phyloP scores from a whole-genome alignment of 2,113 vertebrate species.

The Hemiscyllium ocellatum region DNA sequence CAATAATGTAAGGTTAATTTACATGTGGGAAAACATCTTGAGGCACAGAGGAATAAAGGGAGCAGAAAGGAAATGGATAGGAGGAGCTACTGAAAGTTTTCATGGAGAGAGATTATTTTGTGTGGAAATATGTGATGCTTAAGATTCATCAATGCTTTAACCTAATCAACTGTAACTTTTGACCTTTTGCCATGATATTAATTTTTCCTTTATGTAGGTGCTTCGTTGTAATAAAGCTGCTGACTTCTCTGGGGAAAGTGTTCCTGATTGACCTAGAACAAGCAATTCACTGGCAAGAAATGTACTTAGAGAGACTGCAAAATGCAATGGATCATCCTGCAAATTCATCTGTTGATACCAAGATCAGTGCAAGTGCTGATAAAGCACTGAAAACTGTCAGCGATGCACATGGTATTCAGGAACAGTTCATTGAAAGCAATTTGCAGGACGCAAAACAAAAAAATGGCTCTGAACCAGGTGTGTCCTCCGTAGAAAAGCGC shows the following conservation, averaged over 20 bases:
- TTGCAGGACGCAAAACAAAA: not conserved
- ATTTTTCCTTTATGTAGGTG: conserved; percentile 50
- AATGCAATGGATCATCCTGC: not conserved
- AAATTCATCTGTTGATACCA: not conserved
- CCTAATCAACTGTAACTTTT: not conserved
- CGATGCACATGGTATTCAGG: too few relatives aligned
- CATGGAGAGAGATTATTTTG: not conserved
- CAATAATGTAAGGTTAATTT: not conserved
- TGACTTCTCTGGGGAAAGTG: conserved; percentile 48
- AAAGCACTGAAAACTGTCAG: not conserved
- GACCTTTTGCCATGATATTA: not conserved
- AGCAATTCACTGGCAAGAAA: conserved; percentile 61
- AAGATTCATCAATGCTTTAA: not conserved
- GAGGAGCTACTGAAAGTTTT: not conserved
- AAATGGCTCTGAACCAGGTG: not conserved
- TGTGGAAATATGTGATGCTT: not conserved
- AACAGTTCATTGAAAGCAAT: not conserved
- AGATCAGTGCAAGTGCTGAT: not conserved
- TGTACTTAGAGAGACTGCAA: conserved; percentile 44
- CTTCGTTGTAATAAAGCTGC: conserved; percentile 53
- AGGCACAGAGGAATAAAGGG: too few relatives aligned
- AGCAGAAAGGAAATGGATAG: not conserved
- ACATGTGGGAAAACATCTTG: not conserved
- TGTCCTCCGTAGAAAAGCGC: not conserved
- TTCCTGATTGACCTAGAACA: conserved; percentile 50